Conservation (phyloP, 2,113 vertebrate species). For the Morone chrysops region DNA sequence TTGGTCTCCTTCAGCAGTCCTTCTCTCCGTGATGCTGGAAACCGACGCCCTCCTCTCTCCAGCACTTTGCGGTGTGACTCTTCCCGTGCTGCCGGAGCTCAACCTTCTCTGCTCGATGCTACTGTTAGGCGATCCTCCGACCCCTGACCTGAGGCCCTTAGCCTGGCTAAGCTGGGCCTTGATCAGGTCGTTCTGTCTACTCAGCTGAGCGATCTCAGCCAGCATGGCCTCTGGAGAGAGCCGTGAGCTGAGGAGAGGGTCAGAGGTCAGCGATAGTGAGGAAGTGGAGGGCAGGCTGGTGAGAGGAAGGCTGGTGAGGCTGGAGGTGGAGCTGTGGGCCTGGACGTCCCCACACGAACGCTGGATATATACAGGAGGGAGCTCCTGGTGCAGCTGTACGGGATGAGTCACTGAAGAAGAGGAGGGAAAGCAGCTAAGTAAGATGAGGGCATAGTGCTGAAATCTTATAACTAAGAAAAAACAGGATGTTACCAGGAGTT, state of each 20-base stretch:
- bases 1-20: constrained; percentile 27
- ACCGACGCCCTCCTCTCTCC: constrained; percentile 28
- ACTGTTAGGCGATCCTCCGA: background rate
- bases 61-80: constrained; percentile 41
- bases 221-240: constrained; percentile 79
- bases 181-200: constrained; percentile 87
- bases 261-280: constrained; percentile 49
- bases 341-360: constrained; percentile 60
- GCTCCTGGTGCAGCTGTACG: background rate
- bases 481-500: constrained; percentile 61
- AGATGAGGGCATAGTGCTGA: background rate
- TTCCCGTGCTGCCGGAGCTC: constrained; percentile 37
- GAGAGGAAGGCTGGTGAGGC: constrained; percentile 70
- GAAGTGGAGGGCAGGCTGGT: constrained; percentile 61
- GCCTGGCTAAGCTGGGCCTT: constrained; percentile 84
- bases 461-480: constrained; percentile 1
- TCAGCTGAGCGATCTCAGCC: constrained; percentile 86
- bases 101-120: background rate
- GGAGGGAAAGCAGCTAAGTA: background rate
- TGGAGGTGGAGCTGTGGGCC: constrained; percentile 57
- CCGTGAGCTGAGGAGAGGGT: constrained; percentile 65
- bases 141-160: constrained; percentile 6
- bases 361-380: constrained; percentile 20
- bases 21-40: constrained; percentile 42
- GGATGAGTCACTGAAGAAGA: constrained; percentile 35